phyloP scores from a whole-genome alignment of 1,140 invertebrate species.

The Aplysia californica region DNA sequence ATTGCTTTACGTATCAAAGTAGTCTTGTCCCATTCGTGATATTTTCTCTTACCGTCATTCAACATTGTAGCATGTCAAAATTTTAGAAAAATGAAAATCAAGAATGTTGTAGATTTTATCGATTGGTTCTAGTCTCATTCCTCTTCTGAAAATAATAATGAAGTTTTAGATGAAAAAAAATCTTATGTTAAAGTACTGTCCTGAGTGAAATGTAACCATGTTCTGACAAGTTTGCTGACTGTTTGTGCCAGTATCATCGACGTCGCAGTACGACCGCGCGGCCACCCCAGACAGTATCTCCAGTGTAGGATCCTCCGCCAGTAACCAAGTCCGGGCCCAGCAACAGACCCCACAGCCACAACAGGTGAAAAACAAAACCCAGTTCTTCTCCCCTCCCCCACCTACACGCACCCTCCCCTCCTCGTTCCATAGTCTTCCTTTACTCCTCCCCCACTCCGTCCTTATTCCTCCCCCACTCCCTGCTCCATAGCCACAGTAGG shows the following conservation, averaged over 20 bases:
- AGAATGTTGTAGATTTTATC: no score
- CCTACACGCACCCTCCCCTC: background rate
- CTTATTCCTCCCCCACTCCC: no score
- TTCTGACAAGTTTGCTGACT: background rate
- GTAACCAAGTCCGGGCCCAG: slow-evolving; percentile 37
- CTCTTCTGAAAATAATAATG: no score
- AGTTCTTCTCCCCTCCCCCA: background rate
- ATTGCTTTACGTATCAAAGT: no score
- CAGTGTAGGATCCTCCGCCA: slow-evolving; percentile 58
- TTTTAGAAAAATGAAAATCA: no score
- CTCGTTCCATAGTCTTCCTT: background rate
- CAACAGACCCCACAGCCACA: slow-evolving; percentile 38
- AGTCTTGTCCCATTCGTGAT: no score
- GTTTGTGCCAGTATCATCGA: background rate
- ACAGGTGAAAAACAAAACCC: background rate
- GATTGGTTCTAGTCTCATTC: background rate
- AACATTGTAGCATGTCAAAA: no score
- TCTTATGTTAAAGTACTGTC: background rate
- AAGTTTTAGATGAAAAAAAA: background rate
- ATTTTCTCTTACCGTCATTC: no score
- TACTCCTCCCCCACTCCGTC: background rate
- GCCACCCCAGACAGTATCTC: slow-evolving; percentile 61
- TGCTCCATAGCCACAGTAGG: no score
- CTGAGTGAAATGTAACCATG: no score
- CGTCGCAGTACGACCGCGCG: slow-evolving; percentile 38